Conservation (phyloP, 2,888 invertebrate species). For the Ferdinandea cuprea region DNA sequence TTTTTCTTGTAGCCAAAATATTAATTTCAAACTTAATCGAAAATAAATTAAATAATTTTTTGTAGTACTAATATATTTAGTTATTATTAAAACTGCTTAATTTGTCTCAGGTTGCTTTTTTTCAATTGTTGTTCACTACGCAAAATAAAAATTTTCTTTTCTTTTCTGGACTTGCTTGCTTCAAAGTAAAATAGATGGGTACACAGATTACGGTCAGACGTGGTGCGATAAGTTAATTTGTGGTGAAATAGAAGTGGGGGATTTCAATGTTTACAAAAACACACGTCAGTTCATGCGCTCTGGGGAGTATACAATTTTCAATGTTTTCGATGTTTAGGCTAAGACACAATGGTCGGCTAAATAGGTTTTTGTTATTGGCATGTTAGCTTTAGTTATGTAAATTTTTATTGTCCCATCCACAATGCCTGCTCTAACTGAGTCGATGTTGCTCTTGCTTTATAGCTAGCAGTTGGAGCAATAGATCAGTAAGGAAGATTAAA, state of each 20-base stretch:
- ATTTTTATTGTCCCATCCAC: no score
- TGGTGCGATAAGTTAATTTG: conserved; percentile 52
- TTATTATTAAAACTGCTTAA: background rate
- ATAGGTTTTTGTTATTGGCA: no score
- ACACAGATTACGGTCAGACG: conserved; percentile 9
- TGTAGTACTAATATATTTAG: background rate
- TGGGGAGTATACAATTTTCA: background rate
- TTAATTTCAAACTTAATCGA: conserved; percentile 29
- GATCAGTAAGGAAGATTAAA: no score
- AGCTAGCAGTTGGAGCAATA: no score
- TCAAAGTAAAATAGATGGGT: no score
- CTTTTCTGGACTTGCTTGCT: conserved; percentile 28
- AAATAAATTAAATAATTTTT: conserved; percentile 43
- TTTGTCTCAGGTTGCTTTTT: conserved; percentile 43
- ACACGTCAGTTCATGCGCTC: conserved; percentile 53
- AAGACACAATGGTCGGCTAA: no score
- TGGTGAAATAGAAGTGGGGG: conserved; percentile 62
- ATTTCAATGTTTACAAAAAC: conserved; percentile 52
- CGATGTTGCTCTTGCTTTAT: no score
- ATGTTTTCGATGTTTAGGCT: no score
- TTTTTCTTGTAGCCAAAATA: conserved; percentile 4
- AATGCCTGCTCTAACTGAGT: no score
- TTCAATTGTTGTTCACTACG: conserved; percentile 11
- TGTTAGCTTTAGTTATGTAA: no score
- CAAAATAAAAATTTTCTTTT: conserved; percentile 50